A percentile compares a stretch with the other conserved stretches of the same genome.
These are phyloP conservation scores for Pogonus chalceus DNA, from an alignment of 1,140 invertebrate species.

Conservation along the genomic window DNA sequence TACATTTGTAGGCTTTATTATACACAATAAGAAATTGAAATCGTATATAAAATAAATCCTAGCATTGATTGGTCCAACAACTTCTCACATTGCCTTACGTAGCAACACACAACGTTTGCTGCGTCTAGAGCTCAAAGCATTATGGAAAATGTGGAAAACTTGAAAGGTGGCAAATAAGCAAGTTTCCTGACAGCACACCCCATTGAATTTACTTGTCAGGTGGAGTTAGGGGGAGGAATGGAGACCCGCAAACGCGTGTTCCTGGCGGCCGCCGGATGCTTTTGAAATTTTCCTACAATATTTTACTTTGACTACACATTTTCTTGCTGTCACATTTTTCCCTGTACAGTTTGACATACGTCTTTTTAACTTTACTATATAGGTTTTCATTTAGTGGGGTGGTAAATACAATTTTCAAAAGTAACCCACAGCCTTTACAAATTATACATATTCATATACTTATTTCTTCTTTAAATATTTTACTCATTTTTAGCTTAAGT, in stretches of 20 bases:
- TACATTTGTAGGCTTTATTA: too few species aligned
- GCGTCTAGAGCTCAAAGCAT: background rate
- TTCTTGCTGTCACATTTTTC: constrained; percentile 17
- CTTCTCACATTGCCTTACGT: background rate
- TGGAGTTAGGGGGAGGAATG: background rate
- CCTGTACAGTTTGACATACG: constrained; percentile 11
- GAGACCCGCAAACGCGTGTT: background rate
- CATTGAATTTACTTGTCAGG: constrained; percentile 11
- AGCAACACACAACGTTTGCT: background rate
- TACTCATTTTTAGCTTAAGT: too few species aligned
- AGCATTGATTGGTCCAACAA: background rate
- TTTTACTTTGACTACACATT: constrained; percentile 21
- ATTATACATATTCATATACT: too few species aligned
- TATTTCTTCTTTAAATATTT: too few species aligned
- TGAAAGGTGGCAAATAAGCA: constrained; percentile 25
- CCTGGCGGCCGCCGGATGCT: constrained; percentile 15
- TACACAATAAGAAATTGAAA: background rate
- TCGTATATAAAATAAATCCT: constrained; percentile 2
- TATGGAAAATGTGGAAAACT: constrained; percentile 2
- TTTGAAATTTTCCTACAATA: constrained; percentile 20
- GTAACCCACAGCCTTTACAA: too few species aligned
- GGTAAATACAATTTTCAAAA: too few species aligned
- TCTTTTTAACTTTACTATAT: constrained; percentile 15
- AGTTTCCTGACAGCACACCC: constrained; percentile 17
- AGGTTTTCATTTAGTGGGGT: constrained; percentile 3